Conservation (phyloP, 2,888 invertebrate genomes). For the Gibbula magus region DNA sequence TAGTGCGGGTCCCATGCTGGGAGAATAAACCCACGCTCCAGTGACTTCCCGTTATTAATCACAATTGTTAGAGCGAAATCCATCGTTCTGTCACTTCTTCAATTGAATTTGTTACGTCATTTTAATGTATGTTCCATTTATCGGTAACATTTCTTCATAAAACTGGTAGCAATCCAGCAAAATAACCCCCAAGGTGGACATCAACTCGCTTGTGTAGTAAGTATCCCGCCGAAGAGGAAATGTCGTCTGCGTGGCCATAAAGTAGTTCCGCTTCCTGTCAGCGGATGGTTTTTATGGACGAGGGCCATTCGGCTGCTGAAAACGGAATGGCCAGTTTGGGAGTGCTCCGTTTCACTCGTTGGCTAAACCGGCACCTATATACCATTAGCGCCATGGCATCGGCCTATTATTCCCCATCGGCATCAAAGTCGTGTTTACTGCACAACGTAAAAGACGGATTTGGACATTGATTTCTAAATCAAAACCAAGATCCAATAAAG, state of each 20-base stretch:
- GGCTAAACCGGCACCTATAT: no score
- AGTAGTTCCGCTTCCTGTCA: not conserved
- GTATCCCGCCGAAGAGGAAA: not conserved
- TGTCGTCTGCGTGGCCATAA: not conserved
- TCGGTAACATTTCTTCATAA: not conserved
- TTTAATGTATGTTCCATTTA: conserved; percentile 18
- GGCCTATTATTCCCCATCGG: no score
- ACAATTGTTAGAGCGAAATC: conserved; percentile 7
- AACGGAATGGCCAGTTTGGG: not conserved
- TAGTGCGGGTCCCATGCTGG: not conserved
- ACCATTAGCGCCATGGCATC: no score
- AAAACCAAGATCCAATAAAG: no score
- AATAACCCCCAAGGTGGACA: not conserved
- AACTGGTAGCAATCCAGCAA: no score
- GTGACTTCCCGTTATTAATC: not conserved
- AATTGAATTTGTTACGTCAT: conserved; percentile 20
- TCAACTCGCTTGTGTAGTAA: not conserved
- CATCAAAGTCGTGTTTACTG: no score
- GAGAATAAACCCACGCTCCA: not conserved
- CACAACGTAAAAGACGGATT: no score
- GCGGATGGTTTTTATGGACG: not conserved
- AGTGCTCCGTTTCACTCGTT: no score
- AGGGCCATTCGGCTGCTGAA: conserved; percentile 3
- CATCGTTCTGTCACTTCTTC: not conserved
- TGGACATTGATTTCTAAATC: no score